Percentiles rank a stretch among this genome's conserved stretches.
Evolutionary conservation across 1,140 invertebrate species (phyloP).

Genomic region (Drosophila dunni): DNA sequence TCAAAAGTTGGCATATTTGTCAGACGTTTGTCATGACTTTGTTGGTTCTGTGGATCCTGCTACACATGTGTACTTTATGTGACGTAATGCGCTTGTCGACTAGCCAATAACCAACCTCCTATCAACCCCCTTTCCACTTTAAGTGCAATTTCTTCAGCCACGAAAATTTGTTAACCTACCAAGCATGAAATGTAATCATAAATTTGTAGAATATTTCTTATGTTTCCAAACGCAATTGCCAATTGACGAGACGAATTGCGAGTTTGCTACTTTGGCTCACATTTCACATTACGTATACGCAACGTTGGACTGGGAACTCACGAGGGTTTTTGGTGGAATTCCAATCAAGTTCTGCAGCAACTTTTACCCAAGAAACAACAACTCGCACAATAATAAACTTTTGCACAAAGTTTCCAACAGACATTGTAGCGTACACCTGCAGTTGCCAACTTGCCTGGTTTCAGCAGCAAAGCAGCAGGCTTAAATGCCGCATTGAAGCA

Average conservation of each 20-base stretch:
- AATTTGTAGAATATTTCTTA: conserved; percentile 17
- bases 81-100: conserved; percentile 31
- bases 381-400: conserved; percentile 25
- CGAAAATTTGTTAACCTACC: conserved; percentile 7
- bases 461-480: conserved; percentile 1
- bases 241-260: conserved; percentile 19
- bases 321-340: conserved; percentile 3
- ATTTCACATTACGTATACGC: conserved; percentile 42
- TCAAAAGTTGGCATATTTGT: conserved; percentile 47
- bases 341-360: conserved; percentile 6
- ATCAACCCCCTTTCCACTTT: not conserved
- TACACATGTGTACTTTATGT: conserved; percentile 22
- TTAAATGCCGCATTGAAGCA: conserved; percentile 55
- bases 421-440: conserved; percentile 7
- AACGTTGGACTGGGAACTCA: conserved; percentile 3
- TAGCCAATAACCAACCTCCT: conserved; percentile 26
- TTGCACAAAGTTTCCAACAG: conserved; percentile 14
- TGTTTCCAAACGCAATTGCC: conserved; percentile 15
- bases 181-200: conserved; percentile 46
- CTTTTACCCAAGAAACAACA: conserved; percentile 10
- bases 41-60: conserved; percentile 26
- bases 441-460: conserved; percentile 41
- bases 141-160: conserved; percentile 23
- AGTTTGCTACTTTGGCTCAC: conserved; percentile 30
- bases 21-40: conserved; percentile 57